phyloP scores from a whole-genome alignment of 2,113 vertebrate species.

The Panthera leo region DNA sequence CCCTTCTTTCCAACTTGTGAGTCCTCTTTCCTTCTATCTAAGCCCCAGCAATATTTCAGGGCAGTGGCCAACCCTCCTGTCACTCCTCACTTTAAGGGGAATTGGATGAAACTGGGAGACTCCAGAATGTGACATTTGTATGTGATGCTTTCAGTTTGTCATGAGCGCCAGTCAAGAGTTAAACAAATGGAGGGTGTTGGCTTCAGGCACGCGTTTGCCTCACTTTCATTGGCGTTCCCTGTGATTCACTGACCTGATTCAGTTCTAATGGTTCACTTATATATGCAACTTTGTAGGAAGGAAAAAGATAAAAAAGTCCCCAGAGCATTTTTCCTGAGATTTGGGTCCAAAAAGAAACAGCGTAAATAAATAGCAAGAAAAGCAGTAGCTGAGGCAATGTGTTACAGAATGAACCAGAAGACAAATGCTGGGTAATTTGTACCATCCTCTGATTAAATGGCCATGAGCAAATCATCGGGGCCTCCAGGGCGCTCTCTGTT shows the following conservation, averaged over 20 bases:
- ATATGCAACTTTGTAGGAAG: constrained; percentile 82
- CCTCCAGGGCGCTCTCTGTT: background rate
- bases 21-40: background rate
- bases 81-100: background rate
- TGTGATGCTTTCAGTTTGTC: background rate
- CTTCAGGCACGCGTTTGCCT: constrained; percentile 70
- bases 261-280: constrained; percentile 83
- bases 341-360: constrained; percentile 78
- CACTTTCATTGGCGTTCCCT: constrained; percentile 76
- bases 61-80: background rate
- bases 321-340: constrained; percentile 81
- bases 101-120: background rate
- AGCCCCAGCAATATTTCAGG: background rate
- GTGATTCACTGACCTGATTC: constrained; percentile 84
- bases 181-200: constrained; percentile 14
- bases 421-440: constrained; percentile 68
- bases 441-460: constrained; percentile 67
- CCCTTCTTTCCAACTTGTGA: background rate
- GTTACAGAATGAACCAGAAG: constrained; percentile 66
- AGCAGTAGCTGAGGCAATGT: constrained; percentile 73
- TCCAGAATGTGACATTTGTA: constrained; percentile 14
- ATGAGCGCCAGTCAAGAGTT: constrained; percentile 51
- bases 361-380: constrained; percentile 84
- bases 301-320: constrained; percentile 81
- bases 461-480: background rate